Conservation (phyloP, 1,140 invertebrate species). For the Neuroterus valhalla region DNA sequence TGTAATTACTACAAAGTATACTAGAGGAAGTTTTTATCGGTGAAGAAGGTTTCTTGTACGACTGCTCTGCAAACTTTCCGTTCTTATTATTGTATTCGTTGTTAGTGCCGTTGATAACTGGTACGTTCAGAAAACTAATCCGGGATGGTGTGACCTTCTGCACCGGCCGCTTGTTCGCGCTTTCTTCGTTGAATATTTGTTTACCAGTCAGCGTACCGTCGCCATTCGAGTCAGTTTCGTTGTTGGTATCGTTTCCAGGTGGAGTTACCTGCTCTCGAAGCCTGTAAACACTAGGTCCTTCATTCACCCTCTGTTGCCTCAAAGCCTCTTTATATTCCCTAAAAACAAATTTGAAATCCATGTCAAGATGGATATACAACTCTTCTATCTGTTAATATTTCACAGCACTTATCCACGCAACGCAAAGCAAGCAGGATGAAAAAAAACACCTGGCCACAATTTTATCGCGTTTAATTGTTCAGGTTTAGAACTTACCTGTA, state of each 20-base stretch:
- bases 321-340: slow-evolving; percentile 92
- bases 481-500: slow-evolving; percentile 80
- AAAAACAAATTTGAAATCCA: slow-evolving; percentile 54
- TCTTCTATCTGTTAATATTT: neutral
- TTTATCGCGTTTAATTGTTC: neutral
- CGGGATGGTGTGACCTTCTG: slow-evolving; percentile 78
- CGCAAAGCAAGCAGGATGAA: slow-evolving; percentile 7
- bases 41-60: slow-evolving; percentile 84
- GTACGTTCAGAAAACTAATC: slow-evolving; percentile 65
- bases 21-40: slow-evolving; percentile 78
- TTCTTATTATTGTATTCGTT: slow-evolving; percentile 67
- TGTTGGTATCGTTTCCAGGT: slow-evolving; percentile 63
- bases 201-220: slow-evolving; percentile 52
- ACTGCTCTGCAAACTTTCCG: slow-evolving; percentile 65
- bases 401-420: neutral
- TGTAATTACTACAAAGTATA: slow-evolving; percentile 65
- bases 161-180: slow-evolving; percentile 74
- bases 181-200: slow-evolving; percentile 68
- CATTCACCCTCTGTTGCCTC: slow-evolving; percentile 86
- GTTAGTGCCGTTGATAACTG: slow-evolving; percentile 72
- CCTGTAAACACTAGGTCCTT: slow-evolving; percentile 82
- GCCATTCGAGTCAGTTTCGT: slow-evolving; percentile 55
- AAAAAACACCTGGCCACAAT: neutral
- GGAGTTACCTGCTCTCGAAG: slow-evolving; percentile 74
- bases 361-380: neutral